Conservation (phyloP, 2,113 vertebrate genomes). For the Pachypanchax playfairii region DNA sequence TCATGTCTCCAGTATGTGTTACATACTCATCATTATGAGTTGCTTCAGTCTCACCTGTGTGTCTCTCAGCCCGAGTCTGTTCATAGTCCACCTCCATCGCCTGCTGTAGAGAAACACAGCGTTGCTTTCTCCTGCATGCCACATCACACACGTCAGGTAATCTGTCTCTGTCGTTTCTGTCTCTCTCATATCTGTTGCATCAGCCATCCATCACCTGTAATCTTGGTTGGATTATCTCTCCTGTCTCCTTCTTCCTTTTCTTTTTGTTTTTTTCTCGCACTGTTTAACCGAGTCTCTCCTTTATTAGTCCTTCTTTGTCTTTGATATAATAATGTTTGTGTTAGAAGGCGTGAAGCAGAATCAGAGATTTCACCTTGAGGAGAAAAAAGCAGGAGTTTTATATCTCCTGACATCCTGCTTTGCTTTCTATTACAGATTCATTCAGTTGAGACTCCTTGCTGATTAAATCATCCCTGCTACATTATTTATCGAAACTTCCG, state of each 20-base stretch:
- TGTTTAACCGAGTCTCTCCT: conserved; percentile 23
- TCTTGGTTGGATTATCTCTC: conserved; percentile 43
- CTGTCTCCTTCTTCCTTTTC: conserved; percentile 8
- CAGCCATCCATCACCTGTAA: conserved; percentile 61
- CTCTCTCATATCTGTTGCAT: conserved; percentile 45
- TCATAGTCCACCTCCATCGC: conserved; percentile 73
- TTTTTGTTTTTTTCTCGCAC: background rate
- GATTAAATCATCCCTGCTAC: conserved; percentile 11
- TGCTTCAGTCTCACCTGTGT: conserved; percentile 46
- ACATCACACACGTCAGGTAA: conserved; percentile 78
- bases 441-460: background rate
- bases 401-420: conserved; percentile 14
- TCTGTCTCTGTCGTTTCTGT: conserved; percentile 54
- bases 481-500: conserved; percentile 12
- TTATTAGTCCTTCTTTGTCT: conserved; percentile 44
- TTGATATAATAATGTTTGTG: conserved; percentile 36
- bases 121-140: conserved; percentile 79
- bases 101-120: conserved; percentile 72
- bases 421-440: conserved; percentile 5
- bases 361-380: conserved; percentile 41
- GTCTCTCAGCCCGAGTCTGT: conserved; percentile 76
- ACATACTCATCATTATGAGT: conserved; percentile 15
- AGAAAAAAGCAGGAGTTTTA: conserved; percentile 23
- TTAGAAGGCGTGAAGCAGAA: conserved; percentile 37
- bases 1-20: too few relatives aligned